These are phyloP conservation scores for Aproaerema taeniolella DNA, from an alignment of 2,888 invertebrate genomes.

Conservation along the genomic window DNA sequence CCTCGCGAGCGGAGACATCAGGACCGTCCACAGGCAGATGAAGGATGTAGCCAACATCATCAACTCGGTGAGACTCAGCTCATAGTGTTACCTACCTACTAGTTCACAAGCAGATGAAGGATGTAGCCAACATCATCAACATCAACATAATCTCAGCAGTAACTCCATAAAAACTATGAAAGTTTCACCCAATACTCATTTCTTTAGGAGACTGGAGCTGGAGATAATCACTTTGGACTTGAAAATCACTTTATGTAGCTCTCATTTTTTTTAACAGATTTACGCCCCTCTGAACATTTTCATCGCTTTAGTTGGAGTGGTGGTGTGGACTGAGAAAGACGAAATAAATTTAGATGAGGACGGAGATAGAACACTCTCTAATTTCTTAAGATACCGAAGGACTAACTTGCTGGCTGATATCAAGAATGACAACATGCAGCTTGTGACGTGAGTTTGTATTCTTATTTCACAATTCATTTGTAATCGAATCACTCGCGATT, in stretches of 20 bases:
- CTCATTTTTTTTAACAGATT: too few relatives aligned
- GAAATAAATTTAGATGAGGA: conserved; percentile 88
- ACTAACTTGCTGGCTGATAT: conserved; percentile 86
- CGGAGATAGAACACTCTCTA: conserved; percentile 92
- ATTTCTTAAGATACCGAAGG: conserved; percentile 93
- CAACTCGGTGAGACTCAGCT: conserved; percentile 87
- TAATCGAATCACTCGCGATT: too few relatives aligned
- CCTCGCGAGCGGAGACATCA: conserved; percentile 84
- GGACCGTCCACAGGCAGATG: conserved; percentile 87
- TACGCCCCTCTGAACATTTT: conserved; percentile 97
- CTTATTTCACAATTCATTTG: too few relatives aligned
- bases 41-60: conserved; percentile 97
- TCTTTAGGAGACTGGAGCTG: too few relatives aligned
- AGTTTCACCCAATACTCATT: too few relatives aligned
- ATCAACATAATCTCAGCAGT: too few relatives aligned
- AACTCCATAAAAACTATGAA: too few relatives aligned
- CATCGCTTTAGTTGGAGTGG: conserved; percentile 97
- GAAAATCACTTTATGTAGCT: too few relatives aligned
- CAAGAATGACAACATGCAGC: conserved; percentile 98
- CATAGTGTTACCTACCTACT: too few relatives aligned
- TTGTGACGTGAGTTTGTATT: conserved; percentile 87
- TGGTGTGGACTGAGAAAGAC: conserved; percentile 95
- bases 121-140: conserved; percentile 97
- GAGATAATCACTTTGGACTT: too few relatives aligned
- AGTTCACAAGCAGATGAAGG: conserved; percentile 92